These are phyloP conservation scores for Rhinoraja longicauda DNA, from an alignment of 2,797 vertebrate species.

Conservation along the genomic window DNA sequence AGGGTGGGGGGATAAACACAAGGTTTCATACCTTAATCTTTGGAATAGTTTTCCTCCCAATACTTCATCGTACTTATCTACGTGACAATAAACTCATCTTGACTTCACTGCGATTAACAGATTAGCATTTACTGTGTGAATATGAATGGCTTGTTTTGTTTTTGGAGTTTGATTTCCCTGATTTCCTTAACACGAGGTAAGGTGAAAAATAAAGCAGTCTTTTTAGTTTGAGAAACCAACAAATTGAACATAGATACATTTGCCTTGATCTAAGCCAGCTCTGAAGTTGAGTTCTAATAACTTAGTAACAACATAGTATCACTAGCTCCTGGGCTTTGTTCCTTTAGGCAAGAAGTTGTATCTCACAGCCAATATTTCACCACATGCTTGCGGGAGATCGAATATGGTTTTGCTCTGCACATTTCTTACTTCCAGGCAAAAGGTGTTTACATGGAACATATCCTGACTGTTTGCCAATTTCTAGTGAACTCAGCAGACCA, in stretches of 20 bases:
- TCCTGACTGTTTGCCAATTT: background rate
- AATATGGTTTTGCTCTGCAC: background rate
- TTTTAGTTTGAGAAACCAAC: background rate
- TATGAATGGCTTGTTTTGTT: slow-evolving; percentile 27
- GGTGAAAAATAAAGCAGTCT: background rate
- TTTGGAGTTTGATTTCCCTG: slow-evolving; percentile 23
- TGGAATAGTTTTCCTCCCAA: slow-evolving; percentile 21
- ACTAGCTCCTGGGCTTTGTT: background rate
- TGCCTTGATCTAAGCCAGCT: background rate
- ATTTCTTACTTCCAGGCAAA: background rate
- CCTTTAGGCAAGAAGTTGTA: background rate
- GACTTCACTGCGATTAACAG: background rate
- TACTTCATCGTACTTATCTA: too few relatives aligned
- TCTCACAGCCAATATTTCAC: background rate
- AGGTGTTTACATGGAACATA: background rate
- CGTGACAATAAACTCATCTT: too few relatives aligned
- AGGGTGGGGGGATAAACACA: slow-evolving; percentile 3
- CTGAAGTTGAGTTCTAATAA: background rate
- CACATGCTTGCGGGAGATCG: background rate
- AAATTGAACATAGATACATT: background rate
- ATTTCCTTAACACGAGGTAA: background rate
- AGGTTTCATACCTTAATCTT: slow-evolving; percentile 27
- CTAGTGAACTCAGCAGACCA: background rate
- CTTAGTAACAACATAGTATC: background rate
- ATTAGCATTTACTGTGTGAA: slow-evolving; percentile 19